phyloP scores from a whole-genome alignment of 35 echinoderm and acorn worm genomes.

The Ptychodera flava region DNA sequence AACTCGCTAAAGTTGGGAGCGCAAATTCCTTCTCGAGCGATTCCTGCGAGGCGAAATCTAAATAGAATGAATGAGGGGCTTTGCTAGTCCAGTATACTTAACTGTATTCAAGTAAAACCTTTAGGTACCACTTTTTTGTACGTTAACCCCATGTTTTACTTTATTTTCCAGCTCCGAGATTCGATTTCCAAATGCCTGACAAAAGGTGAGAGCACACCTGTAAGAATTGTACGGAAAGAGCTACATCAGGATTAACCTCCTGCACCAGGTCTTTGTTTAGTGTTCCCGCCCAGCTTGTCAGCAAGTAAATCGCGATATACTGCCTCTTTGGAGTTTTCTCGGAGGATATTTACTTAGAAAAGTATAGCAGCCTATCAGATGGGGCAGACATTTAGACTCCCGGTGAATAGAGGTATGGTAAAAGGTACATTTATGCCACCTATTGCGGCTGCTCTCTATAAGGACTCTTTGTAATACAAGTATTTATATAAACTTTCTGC shows the following conservation, averaged over 20 bases:
- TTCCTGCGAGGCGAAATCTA: too few species aligned
- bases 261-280: not conserved
- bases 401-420: not conserved
- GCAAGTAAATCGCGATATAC: not conserved
- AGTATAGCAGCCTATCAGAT: not conserved
- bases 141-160: too few species aligned
- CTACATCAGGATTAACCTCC: not conserved
- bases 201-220: not conserved
- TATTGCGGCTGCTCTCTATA: not conserved
- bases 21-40: too few species aligned
- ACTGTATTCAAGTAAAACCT: too few species aligned
- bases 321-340: not conserved
- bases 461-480: not conserved
- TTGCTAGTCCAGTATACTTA: too few species aligned
- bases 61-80: too few species aligned
- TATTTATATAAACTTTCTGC: too few species aligned
- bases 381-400: not conserved
- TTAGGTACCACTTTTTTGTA: too few species aligned
- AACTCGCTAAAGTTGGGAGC: too few species aligned
- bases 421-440: not conserved
- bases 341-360: not conserved
- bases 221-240: not conserved
- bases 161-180: too few species aligned
- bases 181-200: too few species aligned
- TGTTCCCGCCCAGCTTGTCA: not conserved